These are phyloP conservation scores for Polietes domitor DNA, from an alignment of 2,888 invertebrate genomes.

Conservation along the genomic window DNA sequence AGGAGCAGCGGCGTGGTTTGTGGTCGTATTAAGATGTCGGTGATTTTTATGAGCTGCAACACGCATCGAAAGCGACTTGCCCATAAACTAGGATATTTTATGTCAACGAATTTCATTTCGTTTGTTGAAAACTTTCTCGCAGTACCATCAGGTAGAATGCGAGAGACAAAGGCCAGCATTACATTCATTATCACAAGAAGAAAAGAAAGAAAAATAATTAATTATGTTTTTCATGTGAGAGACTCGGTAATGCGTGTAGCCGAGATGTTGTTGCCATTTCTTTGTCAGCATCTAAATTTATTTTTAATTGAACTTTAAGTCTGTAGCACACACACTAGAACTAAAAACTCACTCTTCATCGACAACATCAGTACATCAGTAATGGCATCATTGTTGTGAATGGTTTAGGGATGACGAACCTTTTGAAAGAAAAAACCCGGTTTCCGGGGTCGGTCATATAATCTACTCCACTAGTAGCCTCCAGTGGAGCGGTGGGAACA, in stretches of 20 bases:
- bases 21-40: conserved; percentile 44
- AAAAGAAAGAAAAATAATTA: conserved; percentile 29
- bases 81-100: conserved; percentile 21
- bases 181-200: conserved; percentile 10
- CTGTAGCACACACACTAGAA: conserved; percentile 27
- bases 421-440: neutral
- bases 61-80: neutral
- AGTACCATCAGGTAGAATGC: neutral
- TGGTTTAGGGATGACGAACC: neutral
- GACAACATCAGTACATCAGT: neutral
- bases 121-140: conserved; percentile 3
- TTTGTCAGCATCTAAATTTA: conserved; percentile 35
- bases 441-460: too few species aligned
- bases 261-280: neutral
- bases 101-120: conserved; percentile 34
- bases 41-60: conserved; percentile 42
- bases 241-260: neutral
- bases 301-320: conserved; percentile 58
- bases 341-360: conserved; percentile 46
- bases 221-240: conserved; percentile 15
- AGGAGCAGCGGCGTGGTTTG: conserved; percentile 33
- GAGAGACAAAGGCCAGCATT: neutral
- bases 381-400: neutral
- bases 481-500: too few species aligned
- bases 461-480: too few species aligned